Conservation (phyloP, 2,888 invertebrate genomes). For the Epirrhoe tristata region DNA sequence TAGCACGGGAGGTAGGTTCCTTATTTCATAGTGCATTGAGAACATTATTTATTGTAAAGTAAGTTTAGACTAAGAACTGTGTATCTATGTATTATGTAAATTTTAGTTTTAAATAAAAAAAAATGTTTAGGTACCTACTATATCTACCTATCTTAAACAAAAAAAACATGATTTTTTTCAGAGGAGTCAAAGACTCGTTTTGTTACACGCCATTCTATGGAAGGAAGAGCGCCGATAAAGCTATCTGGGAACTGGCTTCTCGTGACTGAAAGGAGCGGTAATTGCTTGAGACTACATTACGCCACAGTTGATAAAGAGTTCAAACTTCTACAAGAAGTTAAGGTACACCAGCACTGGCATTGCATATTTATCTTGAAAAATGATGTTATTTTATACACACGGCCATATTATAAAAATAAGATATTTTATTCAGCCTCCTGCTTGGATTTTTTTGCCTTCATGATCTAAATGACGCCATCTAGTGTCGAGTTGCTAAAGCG, state of each 20-base stretch:
- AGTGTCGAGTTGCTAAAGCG: neutral
- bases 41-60: too few relatives aligned
- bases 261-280: constrained; percentile 80
- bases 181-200: constrained; percentile 74
- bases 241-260: constrained; percentile 77
- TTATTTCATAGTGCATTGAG: too few relatives aligned
- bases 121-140: too few relatives aligned
- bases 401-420: too few relatives aligned
- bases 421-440: too few relatives aligned
- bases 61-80: too few relatives aligned
- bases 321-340: constrained; percentile 80
- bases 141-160: neutral
- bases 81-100: too few relatives aligned
- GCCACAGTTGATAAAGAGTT: constrained; percentile 75
- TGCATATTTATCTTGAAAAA: neutral
- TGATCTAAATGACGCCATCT: neutral
- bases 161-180: constrained; percentile 46
- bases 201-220: constrained; percentile 80
- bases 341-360: constrained; percentile 60
- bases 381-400: too few relatives aligned
- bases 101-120: too few relatives aligned
- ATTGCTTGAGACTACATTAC: constrained; percentile 83
- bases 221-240: constrained; percentile 84
- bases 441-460: too few relatives aligned
- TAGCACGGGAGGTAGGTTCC: too few relatives aligned